A percentile compares a stretch with the other conserved stretches of the same genome.
phyloP scores from a whole-genome alignment of 2,888 invertebrate genomes.

The Pantelozetes paolii region DNA sequence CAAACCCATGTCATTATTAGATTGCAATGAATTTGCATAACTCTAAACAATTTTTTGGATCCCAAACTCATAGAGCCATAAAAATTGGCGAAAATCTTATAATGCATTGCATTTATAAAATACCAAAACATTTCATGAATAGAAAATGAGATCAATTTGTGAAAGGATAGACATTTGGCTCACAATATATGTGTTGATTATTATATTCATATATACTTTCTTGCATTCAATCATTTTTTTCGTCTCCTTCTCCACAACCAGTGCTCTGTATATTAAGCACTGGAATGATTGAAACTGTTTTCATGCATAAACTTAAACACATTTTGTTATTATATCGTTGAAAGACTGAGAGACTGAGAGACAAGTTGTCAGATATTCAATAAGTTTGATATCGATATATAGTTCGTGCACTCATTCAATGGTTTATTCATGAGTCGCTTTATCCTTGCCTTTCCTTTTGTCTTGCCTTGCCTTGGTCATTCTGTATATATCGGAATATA shows the following conservation, averaged over 20 bases:
- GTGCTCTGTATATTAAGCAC: neutral
- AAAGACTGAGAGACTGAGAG: neutral
- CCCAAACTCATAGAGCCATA: neutral
- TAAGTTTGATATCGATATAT: neutral
- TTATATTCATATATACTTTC: no score
- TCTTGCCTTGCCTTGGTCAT: no score
- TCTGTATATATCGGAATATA: no score
- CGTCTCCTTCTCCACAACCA: no score
- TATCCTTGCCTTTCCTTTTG: no score
- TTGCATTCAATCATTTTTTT: no score
- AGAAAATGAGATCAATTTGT: no score
- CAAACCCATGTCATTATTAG: neutral
- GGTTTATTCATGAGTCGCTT: neutral
- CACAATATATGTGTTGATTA: no score
- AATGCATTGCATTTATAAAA: neutral
- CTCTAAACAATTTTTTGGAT: neutral
- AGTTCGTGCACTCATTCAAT: neutral
- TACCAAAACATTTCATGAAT: neutral
- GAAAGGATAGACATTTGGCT: no score
- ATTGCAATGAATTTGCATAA: neutral
- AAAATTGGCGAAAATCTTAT: neutral
- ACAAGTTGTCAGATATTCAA: neutral
- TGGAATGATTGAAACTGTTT: neutral
- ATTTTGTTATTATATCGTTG: neutral
- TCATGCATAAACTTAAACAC: constrained; percentile 19